Evolutionary conservation across 1,140 invertebrate genomes (phyloP), one percentile per base, ranked within the genome.

Genomic region (Cyrtorhinus lividipennis): DNA sequence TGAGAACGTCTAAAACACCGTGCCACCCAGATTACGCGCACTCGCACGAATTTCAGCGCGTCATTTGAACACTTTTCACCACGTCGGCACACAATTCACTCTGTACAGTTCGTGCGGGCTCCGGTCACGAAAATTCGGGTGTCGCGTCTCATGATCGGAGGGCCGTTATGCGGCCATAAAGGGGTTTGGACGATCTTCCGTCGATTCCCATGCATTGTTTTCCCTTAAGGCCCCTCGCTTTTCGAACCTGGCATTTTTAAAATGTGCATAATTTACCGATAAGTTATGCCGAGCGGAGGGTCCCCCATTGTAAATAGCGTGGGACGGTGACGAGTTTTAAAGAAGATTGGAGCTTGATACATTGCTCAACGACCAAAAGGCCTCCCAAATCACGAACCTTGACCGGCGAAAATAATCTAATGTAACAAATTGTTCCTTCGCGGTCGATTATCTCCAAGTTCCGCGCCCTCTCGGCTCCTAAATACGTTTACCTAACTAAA

Each of bases 251-350:
- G 24, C 56, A 57, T 57, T 57, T 57, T 24, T 23, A 57, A 57
- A 57, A 57, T 57, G 56, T 57, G 56, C 56, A 57, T 57, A 57
- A 57, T 57, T 57, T 56, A 56, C 22, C 20, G 30, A 23, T 57
- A 57, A 57, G 56, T 38, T 38, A 38, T 38, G 30, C 30, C 30
- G 30, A n/a, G n/a, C n/a, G 30, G 5, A 24, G 20, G 24, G 20
- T 13, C 15, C 22, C 48, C 48, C 15, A 57, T 57, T 57, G 56
- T 57, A 57, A 23, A 57, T 57, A 57, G 24, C 56, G 56, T 57
- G 56, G 24, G 30, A 38, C 30, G 30, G 30, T 38, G 30, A 38
- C 30, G 30, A 38, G 30, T 38, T 38, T 38, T 38, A 8, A 8
- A 5, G 30, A n/a, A 38, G 30, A 38, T 57, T 56, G 15, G 48